Conservation (phyloP, 2,113 vertebrate genomes). For the Muntiacus reevesi region DNA sequence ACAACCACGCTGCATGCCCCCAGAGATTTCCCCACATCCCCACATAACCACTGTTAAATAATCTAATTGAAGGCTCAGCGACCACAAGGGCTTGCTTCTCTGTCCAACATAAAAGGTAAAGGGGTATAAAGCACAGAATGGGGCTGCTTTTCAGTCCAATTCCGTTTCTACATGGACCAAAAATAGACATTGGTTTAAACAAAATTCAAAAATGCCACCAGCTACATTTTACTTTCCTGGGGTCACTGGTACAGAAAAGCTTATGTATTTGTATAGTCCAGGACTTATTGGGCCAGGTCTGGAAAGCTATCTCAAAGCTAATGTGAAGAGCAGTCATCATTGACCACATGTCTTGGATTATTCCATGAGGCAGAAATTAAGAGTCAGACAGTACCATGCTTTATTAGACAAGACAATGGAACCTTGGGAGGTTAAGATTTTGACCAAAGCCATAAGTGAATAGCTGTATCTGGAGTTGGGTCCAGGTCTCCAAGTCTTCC, state of each 20-base stretch:
- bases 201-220: neutral
- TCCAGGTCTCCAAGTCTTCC: neutral
- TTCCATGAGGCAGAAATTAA: neutral
- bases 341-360: neutral
- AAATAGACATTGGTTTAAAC: neutral
- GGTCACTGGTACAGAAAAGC: neutral
- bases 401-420: neutral
- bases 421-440: neutral
- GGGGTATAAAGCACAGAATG: neutral
- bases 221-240: neutral
- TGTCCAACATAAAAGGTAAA: neutral
- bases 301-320: neutral
- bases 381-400: neutral
- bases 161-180: neutral
- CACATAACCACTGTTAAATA: neutral
- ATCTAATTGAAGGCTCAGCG: neutral
- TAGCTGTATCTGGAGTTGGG: neutral
- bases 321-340: neutral
- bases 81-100: neutral
- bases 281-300: neutral
- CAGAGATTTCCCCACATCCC: neutral
- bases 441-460: neutral
- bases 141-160: neutral
- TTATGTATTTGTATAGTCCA: neutral
- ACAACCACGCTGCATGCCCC: neutral